A percentile compares a stretch with the other conserved stretches of the same genome.
These are phyloP conservation scores for Glossosoma conforme DNA, from an alignment of 1,140 invertebrate genomes.

Conservation along the genomic window DNA sequence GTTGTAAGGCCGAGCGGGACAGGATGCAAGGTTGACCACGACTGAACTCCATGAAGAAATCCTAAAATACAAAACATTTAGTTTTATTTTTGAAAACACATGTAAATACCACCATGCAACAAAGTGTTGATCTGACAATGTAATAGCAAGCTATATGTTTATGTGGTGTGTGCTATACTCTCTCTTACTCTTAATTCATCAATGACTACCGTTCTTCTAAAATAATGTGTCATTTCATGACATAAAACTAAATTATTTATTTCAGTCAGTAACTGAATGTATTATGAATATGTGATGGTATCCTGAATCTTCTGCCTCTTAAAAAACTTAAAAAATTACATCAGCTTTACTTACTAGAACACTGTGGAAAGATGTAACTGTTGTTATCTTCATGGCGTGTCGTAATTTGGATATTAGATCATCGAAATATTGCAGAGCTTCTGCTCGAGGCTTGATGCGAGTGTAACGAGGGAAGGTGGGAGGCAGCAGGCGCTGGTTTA, in stretches of 20 bases:
- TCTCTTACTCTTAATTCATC: no score
- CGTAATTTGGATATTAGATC: slow-evolving; percentile 76
- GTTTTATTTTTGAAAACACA: background rate
- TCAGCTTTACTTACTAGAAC: slow-evolving; percentile 63
- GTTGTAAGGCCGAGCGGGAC: slow-evolving; percentile 87
- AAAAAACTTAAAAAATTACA: no score
- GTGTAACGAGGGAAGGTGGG: slow-evolving; percentile 98
- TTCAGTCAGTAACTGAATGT: no score
- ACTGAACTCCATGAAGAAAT: slow-evolving; percentile 92
- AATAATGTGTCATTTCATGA: no score
- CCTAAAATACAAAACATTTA: slow-evolving; percentile 54
- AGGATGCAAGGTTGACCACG: slow-evolving; percentile 85
- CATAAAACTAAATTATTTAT: no score
- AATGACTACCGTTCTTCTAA: no score
- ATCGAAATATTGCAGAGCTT: slow-evolving; percentile 81
- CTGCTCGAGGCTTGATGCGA: slow-evolving; percentile 78
- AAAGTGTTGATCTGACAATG: background rate
- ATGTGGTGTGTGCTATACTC: no score
- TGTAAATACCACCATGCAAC: background rate
- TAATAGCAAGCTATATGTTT: no score
- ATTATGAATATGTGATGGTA: no score
- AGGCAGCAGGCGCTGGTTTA: slow-evolving; percentile 90
- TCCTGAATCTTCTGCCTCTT: no score
- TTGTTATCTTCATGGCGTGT: slow-evolving; percentile 76
- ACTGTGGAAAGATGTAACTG: slow-evolving; percentile 72